A percentile compares a stretch with the other conserved stretches of the same genome.
Conservation (phyloP, 2,888 invertebrate species). For the Dendrolimus houi region DNA sequence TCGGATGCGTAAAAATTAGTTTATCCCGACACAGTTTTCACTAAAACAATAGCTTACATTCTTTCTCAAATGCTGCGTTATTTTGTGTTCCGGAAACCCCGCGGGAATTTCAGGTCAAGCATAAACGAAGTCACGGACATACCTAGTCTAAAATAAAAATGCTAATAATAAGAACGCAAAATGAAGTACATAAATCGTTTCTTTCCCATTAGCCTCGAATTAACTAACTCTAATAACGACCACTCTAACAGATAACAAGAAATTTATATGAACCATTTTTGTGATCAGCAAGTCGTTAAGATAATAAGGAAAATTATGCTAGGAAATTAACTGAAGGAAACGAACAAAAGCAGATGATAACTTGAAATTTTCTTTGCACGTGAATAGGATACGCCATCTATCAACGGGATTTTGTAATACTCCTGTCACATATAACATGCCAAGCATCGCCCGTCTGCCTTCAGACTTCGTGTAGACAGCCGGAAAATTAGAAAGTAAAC, state of each 20-base stretch:
- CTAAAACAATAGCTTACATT: too few species aligned
- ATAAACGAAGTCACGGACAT: too few species aligned
- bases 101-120: too few species aligned
- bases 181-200: not conserved
- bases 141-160: too few species aligned
- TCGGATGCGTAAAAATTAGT: too few species aligned
- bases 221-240: slow-evolving; percentile 25
- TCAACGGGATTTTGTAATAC: slow-evolving; percentile 43
- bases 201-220: slow-evolving; percentile 2
- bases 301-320: slow-evolving; percentile 42
- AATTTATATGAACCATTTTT: slow-evolving; percentile 60
- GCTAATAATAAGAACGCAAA: too few species aligned
- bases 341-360: slow-evolving; percentile 7
- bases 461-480: slow-evolving; percentile 62
- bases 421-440: slow-evolving; percentile 47
- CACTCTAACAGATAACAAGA: slow-evolving; percentile 44
- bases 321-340: slow-evolving; percentile 29
- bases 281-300: slow-evolving; percentile 51
- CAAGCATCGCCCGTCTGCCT: slow-evolving; percentile 38
- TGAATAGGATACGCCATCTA: slow-evolving; percentile 5
- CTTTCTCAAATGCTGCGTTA: too few species aligned
- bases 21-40: too few species aligned
- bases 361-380: slow-evolving; percentile 9
- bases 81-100: too few species aligned
- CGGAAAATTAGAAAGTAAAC: slow-evolving; percentile 73